Conservation (phyloP, 2,888 invertebrate genomes). For the Drosophila borborema region DNA sequence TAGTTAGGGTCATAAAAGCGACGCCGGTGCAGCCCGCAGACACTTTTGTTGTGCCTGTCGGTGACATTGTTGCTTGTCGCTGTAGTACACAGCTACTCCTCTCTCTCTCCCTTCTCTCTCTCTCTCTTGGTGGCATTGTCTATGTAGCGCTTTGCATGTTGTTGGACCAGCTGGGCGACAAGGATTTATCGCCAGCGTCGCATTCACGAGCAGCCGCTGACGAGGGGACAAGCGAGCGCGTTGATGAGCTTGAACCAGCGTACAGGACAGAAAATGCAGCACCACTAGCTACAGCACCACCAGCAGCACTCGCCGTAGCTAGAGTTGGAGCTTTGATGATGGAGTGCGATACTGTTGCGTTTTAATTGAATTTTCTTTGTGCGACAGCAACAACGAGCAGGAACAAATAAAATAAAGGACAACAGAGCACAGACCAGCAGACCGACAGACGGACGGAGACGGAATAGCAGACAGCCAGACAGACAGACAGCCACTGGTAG, state of each 20-base stretch:
- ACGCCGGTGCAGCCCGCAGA: constrained; percentile 59
- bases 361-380: constrained; percentile 84
- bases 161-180: constrained; percentile 67
- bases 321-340: constrained; percentile 73
- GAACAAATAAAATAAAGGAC: constrained; percentile 66
- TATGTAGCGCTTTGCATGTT: constrained; percentile 57
- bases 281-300: constrained; percentile 1
- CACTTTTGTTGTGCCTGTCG: constrained; percentile 57
- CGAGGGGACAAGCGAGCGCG: constrained; percentile 37
- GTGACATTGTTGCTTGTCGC: constrained; percentile 39
- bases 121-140: constrained; percentile 17
- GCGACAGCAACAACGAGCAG: constrained; percentile 54
- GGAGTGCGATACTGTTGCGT: constrained; percentile 83
- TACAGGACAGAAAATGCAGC: not conserved
- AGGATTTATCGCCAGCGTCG: constrained; percentile 78
- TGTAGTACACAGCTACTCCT: constrained; percentile 2
- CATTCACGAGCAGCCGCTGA: constrained; percentile 40
- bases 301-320: constrained; percentile 6
- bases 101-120: constrained; percentile 4
- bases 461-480: too few species aligned
- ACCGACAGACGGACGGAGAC: not conserved
- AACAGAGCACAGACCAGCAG: constrained; percentile 30
- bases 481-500: not conserved
- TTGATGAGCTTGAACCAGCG: constrained; percentile 55
- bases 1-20: constrained; percentile 42